phyloP scores from a whole-genome alignment of 2,888 invertebrate species.

The Lissonota sp. region DNA sequence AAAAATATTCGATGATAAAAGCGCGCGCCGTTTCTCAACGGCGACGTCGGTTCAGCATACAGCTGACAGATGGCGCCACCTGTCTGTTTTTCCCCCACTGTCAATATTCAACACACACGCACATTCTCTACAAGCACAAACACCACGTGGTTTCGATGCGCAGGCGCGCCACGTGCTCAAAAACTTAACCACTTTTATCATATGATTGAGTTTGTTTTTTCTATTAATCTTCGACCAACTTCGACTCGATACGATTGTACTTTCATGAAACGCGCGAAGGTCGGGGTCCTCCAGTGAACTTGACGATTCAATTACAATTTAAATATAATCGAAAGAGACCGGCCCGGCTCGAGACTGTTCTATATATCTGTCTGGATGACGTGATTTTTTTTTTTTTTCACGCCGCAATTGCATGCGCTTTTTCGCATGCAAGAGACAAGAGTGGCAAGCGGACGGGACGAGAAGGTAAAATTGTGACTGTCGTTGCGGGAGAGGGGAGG shows the following conservation, averaged over 20 bases:
- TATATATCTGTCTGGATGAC: not conserved
- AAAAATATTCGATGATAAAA: too few relatives aligned
- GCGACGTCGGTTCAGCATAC: too few relatives aligned
- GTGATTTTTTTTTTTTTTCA: not conserved
- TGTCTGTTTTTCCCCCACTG: too few relatives aligned
- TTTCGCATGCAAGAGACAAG: not conserved
- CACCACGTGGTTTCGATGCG: slow-evolving; percentile 79
- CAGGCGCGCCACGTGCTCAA: slow-evolving; percentile 78
- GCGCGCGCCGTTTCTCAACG: too few relatives aligned
- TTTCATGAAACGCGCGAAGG: slow-evolving; percentile 63
- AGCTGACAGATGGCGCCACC: too few relatives aligned
- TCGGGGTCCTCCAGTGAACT: slow-evolving; percentile 49
- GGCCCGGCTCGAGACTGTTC: slow-evolving; percentile 23
- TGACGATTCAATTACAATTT: slow-evolving; percentile 36
- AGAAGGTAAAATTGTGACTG: slow-evolving; percentile 51
- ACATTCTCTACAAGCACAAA: too few relatives aligned
- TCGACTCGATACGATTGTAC: slow-evolving; percentile 31
- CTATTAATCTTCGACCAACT: too few relatives aligned
- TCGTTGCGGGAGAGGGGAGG: slow-evolving; percentile 29
- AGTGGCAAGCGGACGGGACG: slow-evolving; percentile 51
- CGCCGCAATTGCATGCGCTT: not conserved
- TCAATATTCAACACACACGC: too few relatives aligned
- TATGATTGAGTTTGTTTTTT: not conserved
- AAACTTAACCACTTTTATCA: slow-evolving; percentile 54
- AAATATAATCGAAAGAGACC: slow-evolving; percentile 44